Base-by-base conservation (phyloP, 2,888 invertebrate genomes). In the Blastobasis adustella region DNA sequence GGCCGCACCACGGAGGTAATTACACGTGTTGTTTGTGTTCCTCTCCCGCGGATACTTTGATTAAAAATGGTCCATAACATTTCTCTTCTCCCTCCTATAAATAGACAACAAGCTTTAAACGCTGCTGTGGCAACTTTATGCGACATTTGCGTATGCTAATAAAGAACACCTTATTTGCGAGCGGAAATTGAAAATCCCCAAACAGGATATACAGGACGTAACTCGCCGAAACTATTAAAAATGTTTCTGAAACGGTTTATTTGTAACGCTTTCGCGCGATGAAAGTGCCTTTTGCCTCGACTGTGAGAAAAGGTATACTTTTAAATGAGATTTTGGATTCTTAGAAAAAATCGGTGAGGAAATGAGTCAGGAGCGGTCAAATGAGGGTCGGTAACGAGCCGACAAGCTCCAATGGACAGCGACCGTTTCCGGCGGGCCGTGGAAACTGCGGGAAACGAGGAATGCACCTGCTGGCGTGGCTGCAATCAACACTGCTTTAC, bases 121-220 rank as follows among this genome's bases (percentile, higher is more conserved):
- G 23, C 23, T 3, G 23, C 23, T 23, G 23, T 23, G 23, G 23
- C 23, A 23, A 23, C 23, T 23, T 23, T 23, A 23, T 23, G 23
- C 23, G 2, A 3, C 23, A 23, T 23, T 23, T 23, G 23, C 23
- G 23, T 23, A 23, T 23, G 3, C 23, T 23, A 2, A 23, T 23
- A 23, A 23, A 23, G 40, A 47, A 48, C 46, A 57, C 39, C 66
- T 66, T 58, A 63, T 63, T 61, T 58, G 56, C 56, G 61, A 60
- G 79, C 81, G 81, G 82, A 83, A 77, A 83, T 82, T 83, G 77
- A 68, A 79, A 72, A 82, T 79, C 76, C 79, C 69, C 70, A 47
- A 6, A 23, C 49, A 37, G 49, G 40, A 42, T 45, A 37, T 37
- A 48, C 38, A 37, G 8, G 47, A 52, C 47, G 55, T 55, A 58